A percentile compares a stretch with the other conserved stretches of the same genome.
Conservation (phyloP, 2,888 invertebrate genomes). For the Invenusta paracnida region DNA sequence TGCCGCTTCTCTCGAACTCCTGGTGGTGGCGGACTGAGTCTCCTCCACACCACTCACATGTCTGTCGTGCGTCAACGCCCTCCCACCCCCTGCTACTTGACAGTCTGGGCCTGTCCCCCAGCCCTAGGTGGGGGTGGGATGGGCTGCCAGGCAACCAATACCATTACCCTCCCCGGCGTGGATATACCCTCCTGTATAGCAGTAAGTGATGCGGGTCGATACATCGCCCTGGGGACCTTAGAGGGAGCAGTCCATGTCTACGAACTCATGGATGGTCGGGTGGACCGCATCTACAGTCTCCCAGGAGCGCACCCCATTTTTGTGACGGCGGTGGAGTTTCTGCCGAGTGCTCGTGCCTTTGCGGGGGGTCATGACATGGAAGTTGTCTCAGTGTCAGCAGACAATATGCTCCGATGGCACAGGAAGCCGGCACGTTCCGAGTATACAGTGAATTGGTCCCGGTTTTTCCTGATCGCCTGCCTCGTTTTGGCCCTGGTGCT, state of each 20-base stretch:
- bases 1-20: conserved; percentile 4
- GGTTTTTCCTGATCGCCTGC: no score
- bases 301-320: conserved; percentile 86
- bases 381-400: conserved; percentile 86
- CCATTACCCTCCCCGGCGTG: background rate
- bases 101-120: conserved; percentile 70
- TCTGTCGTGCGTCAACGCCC: conserved; percentile 68
- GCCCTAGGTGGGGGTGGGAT: background rate
- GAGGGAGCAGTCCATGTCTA: conserved; percentile 85
- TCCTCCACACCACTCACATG: conserved; percentile 70
- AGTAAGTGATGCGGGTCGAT: conserved; percentile 78
- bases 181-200: background rate
- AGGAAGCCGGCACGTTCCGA: background rate
- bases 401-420: conserved; percentile 65
- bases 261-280: conserved; percentile 65
- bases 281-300: conserved; percentile 75
- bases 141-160: background rate
- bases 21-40: background rate
- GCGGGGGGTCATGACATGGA: conserved; percentile 70
- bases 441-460: conserved; percentile 9
- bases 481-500: no score
- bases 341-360: conserved; percentile 65
- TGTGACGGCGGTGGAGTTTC: conserved; percentile 88
- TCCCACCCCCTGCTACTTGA: conserved; percentile 67
- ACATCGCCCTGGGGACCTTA: conserved; percentile 81